Conservation (phyloP, 2,888 invertebrate species). For the Zonitis immaculata region DNA sequence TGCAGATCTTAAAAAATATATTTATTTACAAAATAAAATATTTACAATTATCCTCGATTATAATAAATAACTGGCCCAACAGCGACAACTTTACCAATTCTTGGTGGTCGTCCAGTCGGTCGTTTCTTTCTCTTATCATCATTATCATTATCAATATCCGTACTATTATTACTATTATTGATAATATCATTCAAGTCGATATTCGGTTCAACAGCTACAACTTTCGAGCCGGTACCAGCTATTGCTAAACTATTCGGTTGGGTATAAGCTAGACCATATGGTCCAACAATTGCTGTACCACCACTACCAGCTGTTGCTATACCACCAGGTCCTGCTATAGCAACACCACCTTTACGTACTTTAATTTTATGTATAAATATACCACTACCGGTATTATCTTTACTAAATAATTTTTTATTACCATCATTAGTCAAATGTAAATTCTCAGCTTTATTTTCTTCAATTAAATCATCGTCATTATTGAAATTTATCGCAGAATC, state of each 20-base stretch:
- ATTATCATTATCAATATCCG: neutral
- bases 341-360: conserved; percentile 71
- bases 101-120: conserved; percentile 43
- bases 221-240: conserved; percentile 68
- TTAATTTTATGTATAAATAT: conserved; percentile 66
- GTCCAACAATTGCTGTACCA: conserved; percentile 75
- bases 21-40: neutral
- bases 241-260: conserved; percentile 71
- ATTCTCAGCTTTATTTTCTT: conserved; percentile 35
- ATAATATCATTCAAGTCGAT: conserved; percentile 57
- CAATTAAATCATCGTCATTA: conserved; percentile 24
- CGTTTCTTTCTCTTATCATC: conserved; percentile 36
- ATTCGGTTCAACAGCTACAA: conserved; percentile 61
- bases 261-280: conserved; percentile 71
- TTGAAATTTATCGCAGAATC: too few relatives aligned
- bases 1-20: too few relatives aligned
- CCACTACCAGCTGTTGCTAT: conserved; percentile 75
- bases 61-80: conserved; percentile 71
- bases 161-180: conserved; percentile 36
- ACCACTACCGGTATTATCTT: conserved; percentile 53
- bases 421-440: conserved; percentile 32
- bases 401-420: conserved; percentile 39
- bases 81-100: conserved; percentile 67
- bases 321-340: conserved; percentile 78
- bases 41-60: conserved; percentile 38